These are phyloP conservation scores for Lagocephalus sceleratus DNA, from an alignment of 2,797 vertebrate genomes.

Conservation along the genomic window DNA sequence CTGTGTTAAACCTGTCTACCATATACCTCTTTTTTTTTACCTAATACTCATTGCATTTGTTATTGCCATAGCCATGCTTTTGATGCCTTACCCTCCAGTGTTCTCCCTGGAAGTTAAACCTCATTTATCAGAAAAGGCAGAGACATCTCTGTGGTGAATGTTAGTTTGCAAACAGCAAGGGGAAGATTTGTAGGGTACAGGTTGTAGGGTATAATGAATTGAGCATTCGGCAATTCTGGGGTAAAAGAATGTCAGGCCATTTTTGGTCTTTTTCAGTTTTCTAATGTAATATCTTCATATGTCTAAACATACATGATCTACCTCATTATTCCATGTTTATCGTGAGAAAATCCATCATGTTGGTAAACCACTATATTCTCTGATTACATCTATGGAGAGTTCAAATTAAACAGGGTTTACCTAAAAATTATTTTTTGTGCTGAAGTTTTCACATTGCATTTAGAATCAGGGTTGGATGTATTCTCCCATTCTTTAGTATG, in stretches of 20 bases:
- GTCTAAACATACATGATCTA: conserved; percentile 43
- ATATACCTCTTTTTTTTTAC: conserved; percentile 32
- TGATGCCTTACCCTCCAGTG: conserved; percentile 56
- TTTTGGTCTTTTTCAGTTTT: conserved; percentile 44
- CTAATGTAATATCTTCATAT: conserved; percentile 36
- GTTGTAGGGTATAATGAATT: too few species aligned
- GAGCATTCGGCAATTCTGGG: conserved; percentile 71
- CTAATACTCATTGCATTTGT: conserved; percentile 27
- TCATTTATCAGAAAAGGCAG: too few species aligned
- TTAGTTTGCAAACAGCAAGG: too few species aligned
- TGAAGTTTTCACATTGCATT: conserved; percentile 37
- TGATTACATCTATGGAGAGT: conserved; percentile 37
- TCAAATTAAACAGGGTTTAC: conserved; percentile 41
- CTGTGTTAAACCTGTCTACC: conserved; percentile 23
- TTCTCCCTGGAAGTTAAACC: conserved; percentile 65
- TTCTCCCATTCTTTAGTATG: not conserved
- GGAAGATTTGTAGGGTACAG: too few species aligned
- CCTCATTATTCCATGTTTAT: conserved; percentile 52
- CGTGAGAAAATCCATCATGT: conserved; percentile 22
- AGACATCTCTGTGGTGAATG: too few species aligned
- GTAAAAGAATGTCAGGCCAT: conserved; percentile 77
- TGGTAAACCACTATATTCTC: conserved; percentile 42
- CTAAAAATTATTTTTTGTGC: conserved; percentile 59
- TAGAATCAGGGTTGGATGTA: not conserved
- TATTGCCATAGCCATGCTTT: conserved; percentile 39